Evolutionary conservation across 2,113 vertebrate species (phyloP).

Genomic region (Romanogobio albipinnatus): DNA sequence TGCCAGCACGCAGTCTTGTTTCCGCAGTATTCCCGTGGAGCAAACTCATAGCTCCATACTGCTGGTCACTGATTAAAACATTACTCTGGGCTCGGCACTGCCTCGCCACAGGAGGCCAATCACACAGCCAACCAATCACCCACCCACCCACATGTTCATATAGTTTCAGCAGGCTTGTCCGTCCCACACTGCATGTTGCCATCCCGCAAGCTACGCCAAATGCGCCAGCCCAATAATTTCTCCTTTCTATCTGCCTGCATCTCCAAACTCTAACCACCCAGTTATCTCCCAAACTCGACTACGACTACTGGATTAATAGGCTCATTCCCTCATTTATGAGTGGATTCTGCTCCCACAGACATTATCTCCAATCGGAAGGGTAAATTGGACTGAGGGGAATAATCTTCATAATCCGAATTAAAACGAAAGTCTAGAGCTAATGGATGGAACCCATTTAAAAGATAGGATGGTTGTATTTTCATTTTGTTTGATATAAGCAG

Average conservation of each 20-base stretch:
- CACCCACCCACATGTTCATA: constrained; percentile 42
- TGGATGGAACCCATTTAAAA: constrained; percentile 27
- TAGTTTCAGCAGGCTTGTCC: constrained; percentile 43
- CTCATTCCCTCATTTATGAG: constrained; percentile 25
- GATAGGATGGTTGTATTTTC: constrained; percentile 18
- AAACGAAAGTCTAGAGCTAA: constrained; percentile 30
- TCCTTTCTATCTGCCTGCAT: constrained; percentile 44
- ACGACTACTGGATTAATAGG: constrained; percentile 50
- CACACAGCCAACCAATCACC: constrained; percentile 43
- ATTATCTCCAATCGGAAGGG: constrained; percentile 28
- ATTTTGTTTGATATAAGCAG: not conserved
- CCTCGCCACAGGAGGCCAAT: constrained; percentile 50
- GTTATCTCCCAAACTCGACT: constrained; percentile 16
- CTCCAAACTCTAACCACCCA: constrained; percentile 34
- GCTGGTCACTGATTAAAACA: constrained; percentile 73
- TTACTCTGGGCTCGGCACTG: constrained; percentile 58
- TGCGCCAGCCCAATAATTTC: constrained; percentile 29
- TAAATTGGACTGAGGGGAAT: constrained; percentile 36
- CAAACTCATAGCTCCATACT: constrained; percentile 68
- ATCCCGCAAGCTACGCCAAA: constrained; percentile 30
- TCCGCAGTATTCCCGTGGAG: constrained; percentile 68
- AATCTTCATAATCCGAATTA: constrained; percentile 42
- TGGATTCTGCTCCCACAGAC: constrained; percentile 16
- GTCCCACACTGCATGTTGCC: not conserved
- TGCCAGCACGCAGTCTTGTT: constrained; percentile 72